phyloP scores from a whole-genome alignment of 1,140 invertebrate species.

The Monochamus saltuarius region DNA sequence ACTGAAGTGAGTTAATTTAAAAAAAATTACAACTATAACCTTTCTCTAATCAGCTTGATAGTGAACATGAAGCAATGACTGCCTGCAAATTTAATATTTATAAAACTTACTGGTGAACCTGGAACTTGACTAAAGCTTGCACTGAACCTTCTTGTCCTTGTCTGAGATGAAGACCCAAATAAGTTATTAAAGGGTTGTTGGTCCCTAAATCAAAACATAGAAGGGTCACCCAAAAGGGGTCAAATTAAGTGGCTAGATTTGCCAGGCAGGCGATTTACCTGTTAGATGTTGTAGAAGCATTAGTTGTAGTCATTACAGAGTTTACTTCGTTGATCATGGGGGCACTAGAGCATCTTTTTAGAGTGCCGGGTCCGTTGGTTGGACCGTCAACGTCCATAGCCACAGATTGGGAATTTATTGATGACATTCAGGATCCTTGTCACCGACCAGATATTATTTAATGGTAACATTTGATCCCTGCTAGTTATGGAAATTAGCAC shows the following conservation, averaged over 20 bases:
- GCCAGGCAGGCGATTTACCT: conserved; percentile 3
- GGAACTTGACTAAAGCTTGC: conserved; percentile 75
- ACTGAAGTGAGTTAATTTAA: no score
- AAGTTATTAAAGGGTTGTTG: conserved; percentile 58
- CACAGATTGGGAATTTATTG: conserved; percentile 45
- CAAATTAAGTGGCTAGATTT: not conserved
- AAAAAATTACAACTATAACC: not conserved
- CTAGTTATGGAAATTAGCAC: not conserved
- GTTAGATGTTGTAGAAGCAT: conserved; percentile 49
- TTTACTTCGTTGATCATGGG: conserved; percentile 76
- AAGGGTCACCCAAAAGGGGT: not conserved
- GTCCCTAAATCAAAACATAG: conserved; percentile 26
- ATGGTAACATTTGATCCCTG: conserved; percentile 31
- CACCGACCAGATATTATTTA: conserved; percentile 21
- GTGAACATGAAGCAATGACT: not conserved
- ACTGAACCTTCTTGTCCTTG: conserved; percentile 76
- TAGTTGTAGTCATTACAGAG: conserved; percentile 51
- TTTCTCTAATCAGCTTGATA: not conserved
- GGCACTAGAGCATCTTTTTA: conserved; percentile 80
- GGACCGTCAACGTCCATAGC: conserved; percentile 64
- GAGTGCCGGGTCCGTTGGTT: conserved; percentile 54
- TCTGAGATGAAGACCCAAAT: conserved; percentile 56
- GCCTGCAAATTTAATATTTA: not conserved
- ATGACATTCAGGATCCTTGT: conserved; percentile 43
- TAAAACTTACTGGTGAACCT: conserved; percentile 56